Base-by-base conservation (phyloP, 2,888 invertebrate genomes). In the Cryptus viduatorius region DNA sequence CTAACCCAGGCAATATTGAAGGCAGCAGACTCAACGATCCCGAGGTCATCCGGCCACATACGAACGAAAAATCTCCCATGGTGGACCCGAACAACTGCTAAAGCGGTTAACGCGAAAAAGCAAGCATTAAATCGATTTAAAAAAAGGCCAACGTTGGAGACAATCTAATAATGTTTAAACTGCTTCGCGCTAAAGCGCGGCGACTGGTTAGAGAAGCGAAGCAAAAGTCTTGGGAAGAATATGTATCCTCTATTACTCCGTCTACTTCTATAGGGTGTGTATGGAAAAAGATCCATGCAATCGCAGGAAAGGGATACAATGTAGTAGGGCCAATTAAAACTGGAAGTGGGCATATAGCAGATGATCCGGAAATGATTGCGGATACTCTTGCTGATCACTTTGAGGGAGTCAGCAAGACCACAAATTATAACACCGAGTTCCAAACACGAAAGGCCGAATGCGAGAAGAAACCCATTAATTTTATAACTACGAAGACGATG, bases 241-340 rank as follows among this genome's bases (percentile, higher is more conserved):
- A 14, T 50, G n/a, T 31, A 31, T 61, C 31, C 2, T 29, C 61
- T 10, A 61, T 61, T 61, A 29, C 29, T 14, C 3, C 31, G 14
- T 29, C 24, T 24, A 61, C 61, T 2, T 31, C 61, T 24, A 61
- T 61, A 14, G 10, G 14, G 10, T 0, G 10, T 10, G 61, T 61
- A 24, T 61, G 61, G 61, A 12, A 61, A 61, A 61, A 61, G 24
- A 24, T 61, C 8, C 61, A 12, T 3, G 61, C 61, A 8, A 61
- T 61, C 24, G 61, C 14, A 14, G 61, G 61, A 31, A 61, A 29
- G 31, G 24, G 61, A 31, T 2, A 61, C 0, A 29, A 8, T 14
- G 8, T 0, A 29, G 24, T 61, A 61, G 24, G 61, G 7, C 61
- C 31, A 10, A 37, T 61, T 24, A 61, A 37, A 61, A 61, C 12